Percentiles rank a stretch among this genome's conserved stretches.
Conservation (phyloP, 2,888 invertebrate genomes). For the Melipona beecheii region DNA sequence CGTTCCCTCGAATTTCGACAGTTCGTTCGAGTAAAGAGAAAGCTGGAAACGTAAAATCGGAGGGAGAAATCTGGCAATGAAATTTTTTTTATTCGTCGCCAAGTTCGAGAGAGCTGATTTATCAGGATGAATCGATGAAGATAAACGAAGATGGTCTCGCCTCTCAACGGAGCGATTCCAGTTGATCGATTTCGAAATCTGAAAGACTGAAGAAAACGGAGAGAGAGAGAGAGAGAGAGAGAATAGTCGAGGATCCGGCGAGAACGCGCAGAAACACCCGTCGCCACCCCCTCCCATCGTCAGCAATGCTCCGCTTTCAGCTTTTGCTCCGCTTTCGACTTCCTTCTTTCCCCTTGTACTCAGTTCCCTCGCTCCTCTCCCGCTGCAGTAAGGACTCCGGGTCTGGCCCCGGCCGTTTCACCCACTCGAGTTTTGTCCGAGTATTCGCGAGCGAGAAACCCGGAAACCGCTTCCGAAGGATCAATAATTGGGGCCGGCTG, state of each 20-base stretch:
- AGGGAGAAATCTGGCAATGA: no score
- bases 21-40: no score
- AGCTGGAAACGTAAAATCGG: no score
- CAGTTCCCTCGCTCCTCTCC: conserved; percentile 2
- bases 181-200: background rate
- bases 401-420: conserved; percentile 60
- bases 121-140: background rate
- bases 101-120: no score
- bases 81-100: no score
- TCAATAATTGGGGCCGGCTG: conserved; percentile 79
- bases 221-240: background rate
- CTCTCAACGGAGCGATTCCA: background rate
- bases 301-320: conserved; percentile 8
- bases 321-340: conserved; percentile 9
- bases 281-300: conserved; percentile 23
- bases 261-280: conserved; percentile 38
- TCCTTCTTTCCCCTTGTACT: conserved; percentile 16
- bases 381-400: conserved; percentile 17
- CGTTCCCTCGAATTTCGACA: no score
- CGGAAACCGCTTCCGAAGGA: conserved; percentile 75
- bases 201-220: background rate
- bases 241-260: conserved; percentile 3
- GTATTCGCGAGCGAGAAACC: conserved; percentile 71
- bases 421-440: conserved; percentile 73
- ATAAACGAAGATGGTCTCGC: background rate